A percentile compares a stretch with the other conserved stretches of the same genome.
Conservation (phyloP, 2,797 vertebrate genomes). For the Aulostomus chinensis region DNA sequence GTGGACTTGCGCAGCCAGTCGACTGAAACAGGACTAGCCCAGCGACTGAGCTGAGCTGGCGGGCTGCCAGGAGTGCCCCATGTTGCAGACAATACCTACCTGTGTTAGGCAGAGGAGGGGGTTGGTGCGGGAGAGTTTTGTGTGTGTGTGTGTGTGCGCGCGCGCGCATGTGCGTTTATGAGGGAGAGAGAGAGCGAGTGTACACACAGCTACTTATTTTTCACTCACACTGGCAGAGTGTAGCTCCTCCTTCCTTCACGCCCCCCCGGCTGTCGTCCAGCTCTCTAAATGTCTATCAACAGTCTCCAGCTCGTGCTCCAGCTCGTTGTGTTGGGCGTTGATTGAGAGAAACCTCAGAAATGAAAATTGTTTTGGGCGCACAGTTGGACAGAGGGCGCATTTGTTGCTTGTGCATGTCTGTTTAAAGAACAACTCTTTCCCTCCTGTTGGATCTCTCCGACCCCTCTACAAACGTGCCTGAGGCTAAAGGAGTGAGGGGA, state of each 20-base stretch:
- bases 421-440: conserved; percentile 31
- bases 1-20: conserved; percentile 51
- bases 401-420: conserved; percentile 13
- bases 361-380: conserved; percentile 42
- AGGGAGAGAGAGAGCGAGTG: too few species aligned
- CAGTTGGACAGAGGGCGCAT: conserved; percentile 14
- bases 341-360: conserved; percentile 48
- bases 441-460: conserved; percentile 39
- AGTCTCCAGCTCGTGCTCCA: conserved; percentile 60
- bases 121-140: conserved; percentile 29
- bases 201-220: conserved; percentile 50
- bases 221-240: conserved; percentile 43
- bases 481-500: conserved; percentile 50
- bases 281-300: conserved; percentile 61
- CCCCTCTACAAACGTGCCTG: conserved; percentile 55
- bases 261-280: conserved; percentile 4
- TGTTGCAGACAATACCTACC: conserved; percentile 75
- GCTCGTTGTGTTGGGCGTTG: conserved; percentile 54
- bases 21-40: conserved; percentile 59
- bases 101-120: conserved; percentile 68
- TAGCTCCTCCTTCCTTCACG: conserved; percentile 37
- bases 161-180: neutral
- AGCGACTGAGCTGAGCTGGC: conserved; percentile 68
- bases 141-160: conserved; percentile 19
- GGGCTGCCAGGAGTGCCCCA: conserved; percentile 63